phyloP scores from a whole-genome alignment of 2,113 vertebrate species.

The Psilopsiagon aymara region DNA sequence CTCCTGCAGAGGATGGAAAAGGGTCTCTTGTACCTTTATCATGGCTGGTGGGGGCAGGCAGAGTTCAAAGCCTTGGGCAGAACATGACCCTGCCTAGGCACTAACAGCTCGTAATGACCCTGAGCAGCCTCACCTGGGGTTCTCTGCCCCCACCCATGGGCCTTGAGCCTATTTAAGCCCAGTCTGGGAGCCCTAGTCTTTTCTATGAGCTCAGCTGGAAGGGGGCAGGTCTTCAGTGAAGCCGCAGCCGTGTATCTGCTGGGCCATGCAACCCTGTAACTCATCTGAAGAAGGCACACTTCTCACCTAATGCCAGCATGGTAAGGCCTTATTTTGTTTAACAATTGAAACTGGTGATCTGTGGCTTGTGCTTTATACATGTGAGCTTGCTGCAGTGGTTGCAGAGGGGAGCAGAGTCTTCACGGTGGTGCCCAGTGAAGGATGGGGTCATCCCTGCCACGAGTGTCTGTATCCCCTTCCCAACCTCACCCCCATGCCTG shows the following conservation, averaged over 20 bases:
- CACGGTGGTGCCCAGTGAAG: too few species aligned
- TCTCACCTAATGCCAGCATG: accelerated
- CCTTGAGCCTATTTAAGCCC: background rate
- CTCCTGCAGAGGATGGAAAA: background rate
- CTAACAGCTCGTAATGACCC: background rate
- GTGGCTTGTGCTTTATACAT: accelerated
- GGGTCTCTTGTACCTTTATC: background rate
- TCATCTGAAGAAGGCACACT: accelerated
- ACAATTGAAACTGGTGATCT: background rate
- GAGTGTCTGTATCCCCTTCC: background rate
- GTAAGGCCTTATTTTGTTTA: background rate
- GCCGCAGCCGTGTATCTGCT: accelerated
- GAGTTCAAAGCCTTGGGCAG: background rate
- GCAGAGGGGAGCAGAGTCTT: background rate
- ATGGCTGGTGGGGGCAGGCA: background rate
- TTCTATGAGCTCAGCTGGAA: background rate
- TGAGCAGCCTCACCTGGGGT: background rate
- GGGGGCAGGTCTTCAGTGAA: accelerated
- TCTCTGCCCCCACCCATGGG: background rate
- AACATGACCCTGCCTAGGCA: background rate
- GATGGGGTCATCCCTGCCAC: too few species aligned
- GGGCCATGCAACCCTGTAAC: accelerated
- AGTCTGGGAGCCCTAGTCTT: accelerated
- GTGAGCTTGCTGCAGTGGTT: background rate
- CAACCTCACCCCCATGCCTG: accelerated